phyloP scores from a whole-genome alignment of 2,888 invertebrate genomes.

The Neelides folsomi region DNA sequence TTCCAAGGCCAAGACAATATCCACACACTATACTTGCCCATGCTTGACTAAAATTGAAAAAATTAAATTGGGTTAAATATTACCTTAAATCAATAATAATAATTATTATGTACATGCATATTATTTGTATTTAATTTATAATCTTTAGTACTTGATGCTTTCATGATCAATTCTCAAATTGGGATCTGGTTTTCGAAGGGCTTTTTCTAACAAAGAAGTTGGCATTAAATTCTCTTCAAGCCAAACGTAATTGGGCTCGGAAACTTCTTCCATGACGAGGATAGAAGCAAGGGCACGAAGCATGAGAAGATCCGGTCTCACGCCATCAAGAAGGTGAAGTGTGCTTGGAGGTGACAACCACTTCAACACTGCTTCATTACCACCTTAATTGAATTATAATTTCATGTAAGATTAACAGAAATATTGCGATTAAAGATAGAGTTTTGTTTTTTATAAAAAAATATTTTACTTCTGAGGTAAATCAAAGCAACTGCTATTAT shows the following conservation, averaged over 20 bases:
- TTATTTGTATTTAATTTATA: no score
- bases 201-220: slow-evolving; percentile 15
- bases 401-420: no score
- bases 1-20: slow-evolving; percentile 81
- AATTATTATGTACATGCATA: neutral
- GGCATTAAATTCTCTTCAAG: slow-evolving; percentile 25
- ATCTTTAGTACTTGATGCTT: slow-evolving; percentile 19
- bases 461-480: slow-evolving; percentile 25
- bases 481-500: slow-evolving; percentile 31
- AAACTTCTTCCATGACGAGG: slow-evolving; percentile 22
- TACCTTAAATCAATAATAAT: no score
- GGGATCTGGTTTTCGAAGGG: slow-evolving; percentile 8
- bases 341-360: slow-evolving; percentile 31
- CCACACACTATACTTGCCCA: slow-evolving; percentile 94
- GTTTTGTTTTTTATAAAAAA: neutral
- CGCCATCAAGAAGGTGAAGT: slow-evolving; percentile 29
- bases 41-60: slow-evolving; percentile 56
- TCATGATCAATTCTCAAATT: slow-evolving; percentile 15
- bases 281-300: slow-evolving; percentile 28
- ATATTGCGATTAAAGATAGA: neutral
- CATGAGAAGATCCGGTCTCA: slow-evolving; percentile 31
- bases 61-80: no score
- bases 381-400: slow-evolving; percentile 16
- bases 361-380: slow-evolving; percentile 32
- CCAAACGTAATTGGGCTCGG: slow-evolving; percentile 22